Base-by-base conservation (phyloP, 2,113 vertebrate species). In the Engystomops pustulosus region DNA sequence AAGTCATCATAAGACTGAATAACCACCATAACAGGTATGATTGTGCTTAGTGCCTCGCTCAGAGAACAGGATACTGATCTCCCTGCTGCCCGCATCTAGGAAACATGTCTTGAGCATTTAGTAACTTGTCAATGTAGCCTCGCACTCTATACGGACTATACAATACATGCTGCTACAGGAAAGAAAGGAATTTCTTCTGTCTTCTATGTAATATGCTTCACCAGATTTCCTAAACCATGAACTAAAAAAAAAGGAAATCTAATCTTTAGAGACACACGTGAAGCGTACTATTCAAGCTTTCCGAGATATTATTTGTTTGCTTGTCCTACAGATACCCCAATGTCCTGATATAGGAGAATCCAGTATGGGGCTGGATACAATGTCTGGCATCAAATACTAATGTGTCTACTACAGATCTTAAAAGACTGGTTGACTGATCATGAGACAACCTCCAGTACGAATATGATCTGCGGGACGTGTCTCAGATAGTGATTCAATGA, bases 171-270 rank as follows among this genome's bases (percentile, higher is more conserved):
- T 77, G 76, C 62, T 85, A 68, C 83, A 85, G 83, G 83, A 74
- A 79, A 70, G 74, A 58, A 77, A 79, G 74, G 83, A 85, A 85
- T 85, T 70, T 85, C 27, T 78, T 77, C 58, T 77, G 72, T 84
- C 82, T 51, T 83, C 68, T 47, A 36, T 67, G 74, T 84, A 85
- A 36, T 78, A 78, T 85, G 83, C 82, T 84, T 85, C 83, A 70
- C 75, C 75, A 70, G 49, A 79, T 79, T 84, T 77, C 82, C 78
- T 85, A 75, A 79, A 55, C 83, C 62, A 78, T 55, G 65, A 74
- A 78, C 60, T 84, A 78, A 67, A 38, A 47, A 32, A 53, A 75
- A 83, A 60, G 20, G 69, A 60, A 60, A 58, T 65, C 30, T 36
- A 69, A 72, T 82, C 68, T 58, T 82, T 58, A 53, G 51, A 71